Evolutionary conservation across 2,797 vertebrate genomes (phyloP), one percentile per base, ranked within the genome.

Genomic region (Petrocephalus sullivani): DNA sequence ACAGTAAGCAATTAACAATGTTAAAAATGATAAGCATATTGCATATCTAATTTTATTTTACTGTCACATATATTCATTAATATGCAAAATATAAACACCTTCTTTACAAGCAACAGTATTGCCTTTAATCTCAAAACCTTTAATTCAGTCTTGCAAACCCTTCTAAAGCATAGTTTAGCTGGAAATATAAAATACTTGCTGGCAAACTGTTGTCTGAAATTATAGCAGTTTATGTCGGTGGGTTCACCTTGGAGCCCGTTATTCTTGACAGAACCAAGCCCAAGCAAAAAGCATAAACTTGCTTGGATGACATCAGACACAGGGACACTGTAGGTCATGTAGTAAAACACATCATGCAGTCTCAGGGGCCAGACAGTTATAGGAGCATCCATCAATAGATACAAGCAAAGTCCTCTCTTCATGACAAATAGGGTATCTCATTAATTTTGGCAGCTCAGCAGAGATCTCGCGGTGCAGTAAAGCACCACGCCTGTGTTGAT

Each of bases 351-450:
- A 53, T 82, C 41, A 51, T 49, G 78, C 78, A 19, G 78, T 49
- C 37, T 51, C 46, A 23, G 41, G 37, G 49, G 78, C 7, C 46
- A 82, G 19, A 53, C 78, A 82, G 51, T 51, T 82, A 49, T 53
- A 23, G 78, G 46, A 21, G 49, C 78, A 82, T 53, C 46, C n/a
- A 53, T 82, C 78, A 82, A 82, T 14, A 28, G 83, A 85, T 57
- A 85, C 21, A 85, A 28, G 21, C 21, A 28, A 85, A 83, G 19
- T 51, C 83, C 83, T 57, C 83, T 85, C 53, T 57, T 51, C 51
- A 23, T 56, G 83, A 85, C 83, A 85, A 85, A 85, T 85, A 28
- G 83, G 49, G 19, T 14, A 21, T 21, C 53, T 85, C 53, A 85
- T 85, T 85, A 7, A 53, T 28, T 57, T 56, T 57, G 53, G 83